Conservation (phyloP, 2,888 invertebrate genomes). For the Platypus cylindrus region DNA sequence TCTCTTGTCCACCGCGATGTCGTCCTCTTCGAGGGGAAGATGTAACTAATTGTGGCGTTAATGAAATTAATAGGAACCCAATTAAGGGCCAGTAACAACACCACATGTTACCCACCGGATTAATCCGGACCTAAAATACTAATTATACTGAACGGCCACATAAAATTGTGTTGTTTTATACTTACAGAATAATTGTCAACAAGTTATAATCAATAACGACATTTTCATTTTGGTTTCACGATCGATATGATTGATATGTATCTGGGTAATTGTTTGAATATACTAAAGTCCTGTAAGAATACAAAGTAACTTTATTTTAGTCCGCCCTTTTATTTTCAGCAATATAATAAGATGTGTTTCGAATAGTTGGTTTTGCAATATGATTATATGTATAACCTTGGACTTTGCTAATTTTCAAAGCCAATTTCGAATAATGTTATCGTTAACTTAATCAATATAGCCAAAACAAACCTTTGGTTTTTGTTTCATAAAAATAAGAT, state of each 20-base stretch:
- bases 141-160: too few relatives aligned
- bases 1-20: slow-evolving; percentile 15
- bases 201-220: slow-evolving; percentile 5
- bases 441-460: too few relatives aligned
- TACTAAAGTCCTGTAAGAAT: too few relatives aligned
- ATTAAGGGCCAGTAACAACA: slow-evolving; percentile 15
- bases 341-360: too few relatives aligned
- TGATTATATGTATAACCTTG: too few relatives aligned
- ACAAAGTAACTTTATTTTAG: too few relatives aligned
- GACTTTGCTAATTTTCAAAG: too few relatives aligned
- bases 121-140: slow-evolving; percentile 11
- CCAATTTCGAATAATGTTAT: too few relatives aligned
- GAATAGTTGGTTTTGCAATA: too few relatives aligned
- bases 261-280: neutral
- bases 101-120: slow-evolving; percentile 13
- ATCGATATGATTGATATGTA: neutral
- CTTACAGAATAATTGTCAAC: slow-evolving; percentile 15
- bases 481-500: too few relatives aligned
- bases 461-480: too few relatives aligned
- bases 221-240: slow-evolving; percentile 6
- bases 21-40: slow-evolving; percentile 13
- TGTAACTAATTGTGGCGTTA: slow-evolving; percentile 8
- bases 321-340: neutral
- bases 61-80: slow-evolving; percentile 12
- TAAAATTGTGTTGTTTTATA: too few relatives aligned